phyloP scores from a whole-genome alignment of 2,113 vertebrate species.

The Erythrocercus mccallii region DNA sequence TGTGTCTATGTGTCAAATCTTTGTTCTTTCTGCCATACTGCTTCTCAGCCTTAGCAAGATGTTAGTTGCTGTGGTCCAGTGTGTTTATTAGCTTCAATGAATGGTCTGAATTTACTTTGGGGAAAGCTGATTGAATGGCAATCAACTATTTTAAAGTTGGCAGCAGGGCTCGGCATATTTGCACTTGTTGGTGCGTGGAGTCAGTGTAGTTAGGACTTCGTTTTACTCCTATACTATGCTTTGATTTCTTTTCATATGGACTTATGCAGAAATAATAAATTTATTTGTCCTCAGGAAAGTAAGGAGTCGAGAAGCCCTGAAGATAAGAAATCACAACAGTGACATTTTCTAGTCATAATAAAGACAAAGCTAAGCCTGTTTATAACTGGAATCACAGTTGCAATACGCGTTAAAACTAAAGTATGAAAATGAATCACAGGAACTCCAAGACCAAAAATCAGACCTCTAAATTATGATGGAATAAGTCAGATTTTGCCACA shows the following conservation, averaged over 20 bases:
- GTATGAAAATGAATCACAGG: not conserved
- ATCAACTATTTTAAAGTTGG: not conserved
- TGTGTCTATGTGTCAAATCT: not conserved
- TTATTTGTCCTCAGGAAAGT: not conserved
- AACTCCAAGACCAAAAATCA: not conserved
- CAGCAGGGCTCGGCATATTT: not conserved
- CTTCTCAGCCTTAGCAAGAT: not conserved
- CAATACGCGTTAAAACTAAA: not conserved
- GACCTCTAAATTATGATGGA: not conserved
- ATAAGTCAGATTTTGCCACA: constrained; percentile 11
- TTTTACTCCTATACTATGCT: not conserved
- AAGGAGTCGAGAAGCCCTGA: not conserved
- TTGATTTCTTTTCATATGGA: not conserved
- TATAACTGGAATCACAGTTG: not conserved
- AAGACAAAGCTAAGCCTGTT: not conserved
- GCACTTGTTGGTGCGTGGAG: not conserved
- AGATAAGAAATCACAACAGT: not conserved
- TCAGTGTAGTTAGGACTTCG: not conserved
- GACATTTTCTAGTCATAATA: not conserved
- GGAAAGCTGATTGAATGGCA: not conserved
- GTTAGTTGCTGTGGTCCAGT: not conserved
- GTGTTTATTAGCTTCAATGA: not conserved
- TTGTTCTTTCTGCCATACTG: not conserved
- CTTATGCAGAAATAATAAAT: not conserved
- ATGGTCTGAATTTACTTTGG: not conserved